These are phyloP conservation scores for Cichlasoma orientale DNA, from an alignment of 2,797 vertebrate species.

Conservation along the genomic window DNA sequence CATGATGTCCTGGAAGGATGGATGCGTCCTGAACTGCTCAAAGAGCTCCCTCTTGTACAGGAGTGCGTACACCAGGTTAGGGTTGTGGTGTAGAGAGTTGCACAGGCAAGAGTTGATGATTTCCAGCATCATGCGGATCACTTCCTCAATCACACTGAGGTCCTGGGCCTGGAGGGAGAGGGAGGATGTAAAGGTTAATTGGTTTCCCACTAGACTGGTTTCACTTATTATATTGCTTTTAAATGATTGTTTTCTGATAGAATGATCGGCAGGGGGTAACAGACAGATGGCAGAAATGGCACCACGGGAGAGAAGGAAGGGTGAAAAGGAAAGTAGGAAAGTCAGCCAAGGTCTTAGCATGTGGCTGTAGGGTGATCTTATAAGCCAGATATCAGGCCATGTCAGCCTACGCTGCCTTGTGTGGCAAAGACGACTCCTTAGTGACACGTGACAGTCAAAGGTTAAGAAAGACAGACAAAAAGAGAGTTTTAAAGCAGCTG, in stretches of 20 bases:
- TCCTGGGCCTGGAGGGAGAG: conserved; percentile 88
- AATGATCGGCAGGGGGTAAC: conserved; percentile 39
- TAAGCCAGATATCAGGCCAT: conserved; percentile 41
- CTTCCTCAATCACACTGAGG: conserved; percentile 96
- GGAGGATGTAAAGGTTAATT: conserved; percentile 75
- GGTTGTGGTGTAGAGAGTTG: conserved; percentile 96
- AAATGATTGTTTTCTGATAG: conserved; percentile 56
- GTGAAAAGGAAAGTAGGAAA: conserved; percentile 10
- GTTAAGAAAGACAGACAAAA: background rate
- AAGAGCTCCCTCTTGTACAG: conserved; percentile 98
- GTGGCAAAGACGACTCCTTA: conserved; percentile 10
- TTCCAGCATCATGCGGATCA: conserved; percentile 99
- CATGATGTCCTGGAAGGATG: conserved; percentile 99
- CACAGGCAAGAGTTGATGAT: conserved; percentile 98
- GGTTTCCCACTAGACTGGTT: conserved; percentile 70
- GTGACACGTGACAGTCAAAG: conserved; percentile 41
- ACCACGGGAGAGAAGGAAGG: background rate
- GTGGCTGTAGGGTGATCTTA: conserved; percentile 46
- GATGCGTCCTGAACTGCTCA: conserved; percentile 94
- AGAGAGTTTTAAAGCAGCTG: conserved; percentile 2
- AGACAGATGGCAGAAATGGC: conserved; percentile 5
- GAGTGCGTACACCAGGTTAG: conserved; percentile 94
- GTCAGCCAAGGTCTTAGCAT: conserved; percentile 39
- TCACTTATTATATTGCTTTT: conserved; percentile 65
- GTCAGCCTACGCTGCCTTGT: conserved; percentile 40